Evolutionary conservation across 1,140 invertebrate genomes (phyloP).

Genomic region (Drosophila guanche): DNA sequence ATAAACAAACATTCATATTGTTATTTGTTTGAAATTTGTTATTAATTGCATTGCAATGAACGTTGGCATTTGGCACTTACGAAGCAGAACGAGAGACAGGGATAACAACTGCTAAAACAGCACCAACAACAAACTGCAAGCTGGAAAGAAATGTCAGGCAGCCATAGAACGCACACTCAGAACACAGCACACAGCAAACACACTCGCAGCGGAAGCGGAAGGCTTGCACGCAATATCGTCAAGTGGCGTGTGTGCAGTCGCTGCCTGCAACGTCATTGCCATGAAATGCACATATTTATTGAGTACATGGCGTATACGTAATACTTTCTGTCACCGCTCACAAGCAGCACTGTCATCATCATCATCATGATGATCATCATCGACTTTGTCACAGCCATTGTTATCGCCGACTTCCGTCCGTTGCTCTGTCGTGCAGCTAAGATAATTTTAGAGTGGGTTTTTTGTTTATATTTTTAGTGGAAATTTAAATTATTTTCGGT

Average conservation of each 20-base stretch:
- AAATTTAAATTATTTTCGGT: slow-evolving; percentile 46
- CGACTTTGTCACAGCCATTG: neutral
- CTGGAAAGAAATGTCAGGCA: slow-evolving; percentile 42
- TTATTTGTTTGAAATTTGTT: slow-evolving; percentile 8
- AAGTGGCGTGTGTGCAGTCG: slow-evolving; percentile 1
- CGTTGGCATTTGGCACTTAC: slow-evolving; percentile 45
- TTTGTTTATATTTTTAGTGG: slow-evolving; percentile 72
- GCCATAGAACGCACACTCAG: slow-evolving; percentile 3
- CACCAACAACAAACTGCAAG: slow-evolving; percentile 13
- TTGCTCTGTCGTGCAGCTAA: slow-evolving; percentile 30
- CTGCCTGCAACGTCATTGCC: slow-evolving; percentile 52
- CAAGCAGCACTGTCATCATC: slow-evolving; percentile 5
- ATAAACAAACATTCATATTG: no score
- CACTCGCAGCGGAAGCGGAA: neutral
- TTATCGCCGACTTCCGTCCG: slow-evolving; percentile 10
- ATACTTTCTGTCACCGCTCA: slow-evolving; percentile 34
- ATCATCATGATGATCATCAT: slow-evolving; percentile 1
- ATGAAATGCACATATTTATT: slow-evolving; percentile 72
- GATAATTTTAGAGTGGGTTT: slow-evolving; percentile 50
- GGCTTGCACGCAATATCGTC: slow-evolving; percentile 12
- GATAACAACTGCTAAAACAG: slow-evolving; percentile 5
- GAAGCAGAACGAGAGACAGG: neutral
- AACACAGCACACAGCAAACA: slow-evolving; percentile 8
- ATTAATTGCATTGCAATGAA: slow-evolving; percentile 48
- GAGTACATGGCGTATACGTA: slow-evolving; percentile 66